Evolutionary conservation across 2,113 vertebrate species (phyloP), one percentile per base, ranked within the genome.

Genomic region (Nothobranchius furzeri): DNA sequence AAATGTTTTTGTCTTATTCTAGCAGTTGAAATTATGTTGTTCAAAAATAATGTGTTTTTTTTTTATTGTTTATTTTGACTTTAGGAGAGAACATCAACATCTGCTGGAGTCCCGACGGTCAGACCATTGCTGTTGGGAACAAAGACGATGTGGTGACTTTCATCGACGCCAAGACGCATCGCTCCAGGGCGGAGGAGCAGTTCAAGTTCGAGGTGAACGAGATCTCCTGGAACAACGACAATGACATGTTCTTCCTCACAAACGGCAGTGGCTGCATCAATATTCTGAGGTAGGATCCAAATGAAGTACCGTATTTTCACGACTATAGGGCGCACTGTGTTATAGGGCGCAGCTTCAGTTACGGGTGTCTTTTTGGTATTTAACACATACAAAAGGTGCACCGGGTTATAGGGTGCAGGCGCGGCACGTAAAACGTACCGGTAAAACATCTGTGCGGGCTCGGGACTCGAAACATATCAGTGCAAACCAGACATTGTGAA

Each of bases 111-210:
- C 98, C 98, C 0, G 97, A 99, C 0, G 97, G 97, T 13, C 97
- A 99, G 90, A 99, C 98, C 52, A 97, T 99, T 6, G 98, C 98
- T 0, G 98, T 99, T 2, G 97, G 97, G 11, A 99, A 99, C 91
- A 99, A 99, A 71, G 98, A 99, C n/a, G 98, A 99, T 0, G 96
- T 99, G n/a, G 96, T 99, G 60, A 99, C 98, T 7, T 99, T 99
- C 69, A 99, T 99, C 49, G 97, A 99, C 59, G 96, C 95, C 70
- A 98, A 97, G 85, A 98, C 95, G 0, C 94, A 99, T 68, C 95
- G 96, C 46, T 95, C 96, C n/a, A 95, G 88, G 61, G 97, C 95
- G 0, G 98, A 99, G 79, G 98, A 99, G 12, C 96, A 98, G 87
- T 99, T 99, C 84, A 99, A 98, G 87, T 99, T 99, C 61, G 98